These are phyloP conservation scores for Erethizon dorsatum DNA, from an alignment of 2,797 vertebrate genomes.

Conservation along the genomic window DNA sequence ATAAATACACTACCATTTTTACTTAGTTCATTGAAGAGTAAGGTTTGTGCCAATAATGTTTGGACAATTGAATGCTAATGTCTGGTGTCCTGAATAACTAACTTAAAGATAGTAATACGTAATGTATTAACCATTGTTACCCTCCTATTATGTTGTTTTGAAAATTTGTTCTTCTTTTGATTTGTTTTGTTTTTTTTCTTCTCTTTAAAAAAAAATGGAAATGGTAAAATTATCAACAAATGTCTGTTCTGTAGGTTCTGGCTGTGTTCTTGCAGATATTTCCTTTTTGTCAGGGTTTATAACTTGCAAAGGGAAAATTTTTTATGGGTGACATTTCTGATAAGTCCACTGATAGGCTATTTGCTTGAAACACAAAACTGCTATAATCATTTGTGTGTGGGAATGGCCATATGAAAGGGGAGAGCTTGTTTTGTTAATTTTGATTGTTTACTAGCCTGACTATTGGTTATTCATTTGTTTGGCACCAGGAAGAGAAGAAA, in stretches of 20 bases:
- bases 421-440: slow-evolving; percentile 8
- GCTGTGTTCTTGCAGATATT: not conserved
- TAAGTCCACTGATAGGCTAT: not conserved
- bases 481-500: not conserved
- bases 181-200: too few relatives aligned
- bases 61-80: too few relatives aligned
- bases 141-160: too few relatives aligned
- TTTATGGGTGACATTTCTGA: slow-evolving; percentile 50
- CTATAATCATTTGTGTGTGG: not conserved
- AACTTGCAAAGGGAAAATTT: slow-evolving; percentile 62
- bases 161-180: too few relatives aligned
- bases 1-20: too few relatives aligned
- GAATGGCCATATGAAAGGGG: not conserved
- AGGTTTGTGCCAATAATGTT: too few relatives aligned
- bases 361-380: slow-evolving; percentile 16
- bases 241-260: not conserved
- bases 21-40: too few relatives aligned
- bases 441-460: not conserved
- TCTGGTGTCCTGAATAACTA: too few relatives aligned
- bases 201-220: slow-evolving; percentile 67
- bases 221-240: slow-evolving; percentile 49
- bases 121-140: too few relatives aligned
- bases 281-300: slow-evolving; percentile 47
- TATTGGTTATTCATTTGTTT: not conserved
- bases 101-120: too few relatives aligned